phyloP scores from a whole-genome alignment of 2,113 vertebrate genomes.

The Orycteropus afer region DNA sequence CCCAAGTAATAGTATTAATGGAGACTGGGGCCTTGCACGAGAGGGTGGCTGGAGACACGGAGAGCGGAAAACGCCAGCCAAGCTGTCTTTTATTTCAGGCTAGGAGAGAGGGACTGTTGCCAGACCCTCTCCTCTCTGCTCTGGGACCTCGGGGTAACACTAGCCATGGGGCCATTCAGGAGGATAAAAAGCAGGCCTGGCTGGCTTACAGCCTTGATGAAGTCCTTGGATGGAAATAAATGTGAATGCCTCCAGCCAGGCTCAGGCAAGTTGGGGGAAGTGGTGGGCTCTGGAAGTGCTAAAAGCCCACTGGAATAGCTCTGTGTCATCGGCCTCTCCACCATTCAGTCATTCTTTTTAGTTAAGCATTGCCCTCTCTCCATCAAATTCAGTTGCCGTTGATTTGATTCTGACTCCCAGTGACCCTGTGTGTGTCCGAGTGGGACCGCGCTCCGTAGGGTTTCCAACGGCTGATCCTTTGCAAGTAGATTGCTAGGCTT shows the following conservation, averaged over 20 bases:
- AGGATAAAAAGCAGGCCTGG: neutral
- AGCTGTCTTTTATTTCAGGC: conserved; percentile 70
- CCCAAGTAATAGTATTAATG: conserved; percentile 90
- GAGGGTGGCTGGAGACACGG: conserved; percentile 74
- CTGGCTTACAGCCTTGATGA: neutral
- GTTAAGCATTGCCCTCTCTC: rapidly evolving
- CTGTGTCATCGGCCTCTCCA: rapidly evolving
- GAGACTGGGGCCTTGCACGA: conserved; percentile 83
- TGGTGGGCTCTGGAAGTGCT: neutral
- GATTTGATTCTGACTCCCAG: neutral
- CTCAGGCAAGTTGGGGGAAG: neutral
- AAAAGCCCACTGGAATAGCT: neutral
- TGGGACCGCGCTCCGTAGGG: neutral
- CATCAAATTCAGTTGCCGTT: neutral
- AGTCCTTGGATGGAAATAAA: neutral
- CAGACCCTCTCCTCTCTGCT: neutral
- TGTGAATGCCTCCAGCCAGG: neutral
- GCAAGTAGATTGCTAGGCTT: neutral
- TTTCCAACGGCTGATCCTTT: neutral
- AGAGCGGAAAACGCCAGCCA: conserved; percentile 63
- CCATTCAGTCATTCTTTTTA: neutral
- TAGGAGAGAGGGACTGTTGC: conserved; percentile 28
- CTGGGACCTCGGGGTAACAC: rapidly evolving
- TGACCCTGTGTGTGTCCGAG: neutral
- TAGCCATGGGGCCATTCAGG: rapidly evolving